phyloP scores from a whole-genome alignment of 2,113 vertebrate genomes.

The Periophthalmodon schlosseri region DNA sequence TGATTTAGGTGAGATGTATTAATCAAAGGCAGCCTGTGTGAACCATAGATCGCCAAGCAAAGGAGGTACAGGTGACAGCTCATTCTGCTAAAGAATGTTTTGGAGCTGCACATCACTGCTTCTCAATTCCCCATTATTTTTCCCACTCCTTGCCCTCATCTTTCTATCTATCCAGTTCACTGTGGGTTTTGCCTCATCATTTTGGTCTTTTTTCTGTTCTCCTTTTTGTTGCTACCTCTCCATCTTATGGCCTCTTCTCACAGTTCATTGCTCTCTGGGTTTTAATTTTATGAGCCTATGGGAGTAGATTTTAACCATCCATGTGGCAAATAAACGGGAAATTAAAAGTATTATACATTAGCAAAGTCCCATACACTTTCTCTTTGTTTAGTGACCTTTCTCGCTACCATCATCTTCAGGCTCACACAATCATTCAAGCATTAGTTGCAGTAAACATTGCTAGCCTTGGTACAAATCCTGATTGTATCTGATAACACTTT shows the following conservation, averaged over 20 bases:
- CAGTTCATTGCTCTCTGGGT: conserved; percentile 89
- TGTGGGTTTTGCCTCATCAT: conserved; percentile 54
- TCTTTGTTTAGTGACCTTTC: conserved; percentile 78
- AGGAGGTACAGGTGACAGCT: conserved; percentile 98
- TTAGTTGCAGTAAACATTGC: conserved; percentile 43
- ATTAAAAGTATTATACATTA: conserved; percentile 98
- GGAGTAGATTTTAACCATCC: conserved; percentile 98
- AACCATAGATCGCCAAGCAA: conserved; percentile 99
- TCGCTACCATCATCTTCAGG: conserved; percentile 44
- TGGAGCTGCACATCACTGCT: conserved; percentile 92
- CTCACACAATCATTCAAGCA: too few species aligned
- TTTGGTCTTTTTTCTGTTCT: conserved; percentile 29
- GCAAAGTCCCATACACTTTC: conserved; percentile 90
- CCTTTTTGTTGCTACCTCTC: conserved; percentile 35
- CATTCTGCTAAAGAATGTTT: conserved; percentile 98
- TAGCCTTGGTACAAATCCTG: background rate
- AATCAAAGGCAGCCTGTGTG: conserved; percentile 98
- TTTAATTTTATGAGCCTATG: conserved; percentile 97
- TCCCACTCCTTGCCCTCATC: conserved; percentile 42
- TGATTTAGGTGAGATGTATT: conserved; percentile 99
- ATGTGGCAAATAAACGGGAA: conserved; percentile 97
- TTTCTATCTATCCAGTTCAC: conserved; percentile 42
- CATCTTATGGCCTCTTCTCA: conserved; percentile 69
- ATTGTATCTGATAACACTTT: conserved; percentile 16
- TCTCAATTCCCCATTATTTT: conserved; percentile 83